Evolutionary conservation across 2,797 vertebrate genomes (phyloP).

Genomic region (Adrianichthys oophorus): DNA sequence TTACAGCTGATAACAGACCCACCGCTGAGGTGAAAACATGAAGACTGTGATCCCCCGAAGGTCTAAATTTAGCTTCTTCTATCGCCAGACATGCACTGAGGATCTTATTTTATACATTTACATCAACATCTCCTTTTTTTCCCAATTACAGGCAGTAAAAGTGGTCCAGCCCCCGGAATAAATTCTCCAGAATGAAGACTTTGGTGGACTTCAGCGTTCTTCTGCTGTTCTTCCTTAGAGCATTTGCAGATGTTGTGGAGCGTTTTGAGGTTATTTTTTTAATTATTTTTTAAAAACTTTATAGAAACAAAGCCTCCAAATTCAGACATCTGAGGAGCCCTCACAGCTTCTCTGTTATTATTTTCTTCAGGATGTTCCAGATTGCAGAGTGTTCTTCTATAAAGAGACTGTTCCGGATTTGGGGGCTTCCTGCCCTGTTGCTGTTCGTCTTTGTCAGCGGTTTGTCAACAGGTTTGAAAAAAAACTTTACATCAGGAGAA

Average conservation of each 20-base stretch:
- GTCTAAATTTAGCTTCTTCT: too few species aligned
- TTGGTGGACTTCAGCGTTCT: constrained; percentile 16
- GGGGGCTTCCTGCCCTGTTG: constrained; percentile 46
- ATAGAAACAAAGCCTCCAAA: neutral
- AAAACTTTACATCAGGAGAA: neutral
- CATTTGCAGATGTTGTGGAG: constrained; percentile 58
- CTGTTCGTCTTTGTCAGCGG: constrained; percentile 68
- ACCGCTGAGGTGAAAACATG: too few species aligned
- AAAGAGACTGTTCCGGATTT: constrained; percentile 64
- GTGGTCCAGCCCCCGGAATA: neutral
- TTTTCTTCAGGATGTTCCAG: constrained; percentile 52
- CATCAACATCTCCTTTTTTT: neutral
- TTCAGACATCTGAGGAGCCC: too few species aligned
- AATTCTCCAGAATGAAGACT: constrained; percentile 40
- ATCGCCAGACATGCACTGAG: too few species aligned
- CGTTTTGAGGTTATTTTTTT: constrained; percentile 59
- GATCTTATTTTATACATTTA: too few species aligned
- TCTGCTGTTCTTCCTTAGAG: constrained; percentile 38
- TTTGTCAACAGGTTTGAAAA: constrained; percentile 61
- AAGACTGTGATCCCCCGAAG: too few species aligned
- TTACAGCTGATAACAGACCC: too few species aligned
- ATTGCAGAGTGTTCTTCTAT: constrained; percentile 74
- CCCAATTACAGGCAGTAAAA: neutral
- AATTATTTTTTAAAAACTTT: neutral
- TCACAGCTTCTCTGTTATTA: neutral